Evolutionary conservation across 2,797 vertebrate genomes (phyloP).

Genomic region (Lemur catta): DNA sequence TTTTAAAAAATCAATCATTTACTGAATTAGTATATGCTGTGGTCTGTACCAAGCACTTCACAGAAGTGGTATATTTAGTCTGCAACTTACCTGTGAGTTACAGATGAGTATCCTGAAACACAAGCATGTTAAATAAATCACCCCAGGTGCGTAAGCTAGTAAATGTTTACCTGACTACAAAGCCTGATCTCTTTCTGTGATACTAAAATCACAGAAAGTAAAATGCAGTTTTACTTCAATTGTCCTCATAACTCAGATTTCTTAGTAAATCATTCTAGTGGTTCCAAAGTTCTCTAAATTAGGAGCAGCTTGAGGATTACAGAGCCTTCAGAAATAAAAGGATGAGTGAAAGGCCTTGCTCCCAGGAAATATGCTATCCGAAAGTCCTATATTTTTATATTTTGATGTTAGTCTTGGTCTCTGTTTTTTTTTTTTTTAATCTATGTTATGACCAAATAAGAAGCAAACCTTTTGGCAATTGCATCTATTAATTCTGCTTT

Average conservation of each 20-base stretch:
- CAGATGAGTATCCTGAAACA: background rate
- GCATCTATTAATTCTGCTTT: background rate
- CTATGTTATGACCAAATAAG: background rate
- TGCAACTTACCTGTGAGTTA: background rate
- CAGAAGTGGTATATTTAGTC: background rate
- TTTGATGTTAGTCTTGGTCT: background rate
- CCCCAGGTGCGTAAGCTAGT: background rate
- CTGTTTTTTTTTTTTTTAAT: background rate
- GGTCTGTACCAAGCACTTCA: background rate
- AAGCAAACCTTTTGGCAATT: background rate
- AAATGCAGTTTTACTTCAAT: background rate
- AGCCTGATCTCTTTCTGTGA: background rate
- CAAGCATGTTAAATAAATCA: background rate
- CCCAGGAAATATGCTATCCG: background rate
- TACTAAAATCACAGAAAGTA: background rate
- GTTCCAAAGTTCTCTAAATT: conserved; percentile 6
- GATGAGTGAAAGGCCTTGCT: background rate
- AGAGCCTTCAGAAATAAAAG: background rate
- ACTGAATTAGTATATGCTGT: background rate
- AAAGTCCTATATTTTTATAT: background rate
- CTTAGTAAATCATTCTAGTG: background rate
- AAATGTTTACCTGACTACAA: background rate
- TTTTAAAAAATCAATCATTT: background rate
- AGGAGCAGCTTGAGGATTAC: background rate
- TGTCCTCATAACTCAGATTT: conserved; percentile 18